Conservation (phyloP, 2,888 invertebrate species). For the Parnassius smintheus region DNA sequence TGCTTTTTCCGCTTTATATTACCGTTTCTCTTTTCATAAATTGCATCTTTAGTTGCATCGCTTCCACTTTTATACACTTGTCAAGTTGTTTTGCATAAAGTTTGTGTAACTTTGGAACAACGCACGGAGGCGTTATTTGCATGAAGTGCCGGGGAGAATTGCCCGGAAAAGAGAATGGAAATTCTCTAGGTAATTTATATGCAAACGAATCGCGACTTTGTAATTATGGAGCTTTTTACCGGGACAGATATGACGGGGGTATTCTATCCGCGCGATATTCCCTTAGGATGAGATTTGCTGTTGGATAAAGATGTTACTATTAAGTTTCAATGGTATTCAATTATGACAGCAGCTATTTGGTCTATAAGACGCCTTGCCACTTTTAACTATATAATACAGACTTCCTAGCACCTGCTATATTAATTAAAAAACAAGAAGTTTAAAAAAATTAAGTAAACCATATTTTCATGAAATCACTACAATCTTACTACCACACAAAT, state of each 20-base stretch:
- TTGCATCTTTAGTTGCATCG: slow-evolving; percentile 36
- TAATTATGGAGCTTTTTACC: slow-evolving; percentile 64
- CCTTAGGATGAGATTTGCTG: slow-evolving; percentile 19
- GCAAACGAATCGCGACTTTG: slow-evolving; percentile 64
- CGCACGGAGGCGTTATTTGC: slow-evolving; percentile 59
- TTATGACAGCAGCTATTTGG: too few relatives aligned
- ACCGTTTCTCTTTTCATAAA: slow-evolving; percentile 15
- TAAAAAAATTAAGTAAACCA: too few relatives aligned
- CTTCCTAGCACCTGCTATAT: too few relatives aligned
- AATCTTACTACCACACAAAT: too few relatives aligned
- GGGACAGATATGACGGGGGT: slow-evolving; percentile 37
- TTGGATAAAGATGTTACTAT: slow-evolving; percentile 6
- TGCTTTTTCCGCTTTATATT: slow-evolving; percentile 7
- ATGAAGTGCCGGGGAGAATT: slow-evolving; percentile 57
- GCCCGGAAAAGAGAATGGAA: slow-evolving; percentile 59
- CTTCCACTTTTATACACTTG: slow-evolving; percentile 43
- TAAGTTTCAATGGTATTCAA: too few relatives aligned
- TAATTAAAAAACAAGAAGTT: too few relatives aligned
- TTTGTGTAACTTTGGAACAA: slow-evolving; percentile 51
- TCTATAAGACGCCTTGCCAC: too few relatives aligned
- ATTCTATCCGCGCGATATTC: slow-evolving; percentile 19
- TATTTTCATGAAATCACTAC: too few relatives aligned
- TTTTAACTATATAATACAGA: too few relatives aligned
- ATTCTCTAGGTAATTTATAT: slow-evolving; percentile 67
- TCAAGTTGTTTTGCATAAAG: slow-evolving; percentile 64